These are phyloP conservation scores for Elegia similella DNA, from an alignment of 2,888 invertebrate genomes.

Conservation along the genomic window DNA sequence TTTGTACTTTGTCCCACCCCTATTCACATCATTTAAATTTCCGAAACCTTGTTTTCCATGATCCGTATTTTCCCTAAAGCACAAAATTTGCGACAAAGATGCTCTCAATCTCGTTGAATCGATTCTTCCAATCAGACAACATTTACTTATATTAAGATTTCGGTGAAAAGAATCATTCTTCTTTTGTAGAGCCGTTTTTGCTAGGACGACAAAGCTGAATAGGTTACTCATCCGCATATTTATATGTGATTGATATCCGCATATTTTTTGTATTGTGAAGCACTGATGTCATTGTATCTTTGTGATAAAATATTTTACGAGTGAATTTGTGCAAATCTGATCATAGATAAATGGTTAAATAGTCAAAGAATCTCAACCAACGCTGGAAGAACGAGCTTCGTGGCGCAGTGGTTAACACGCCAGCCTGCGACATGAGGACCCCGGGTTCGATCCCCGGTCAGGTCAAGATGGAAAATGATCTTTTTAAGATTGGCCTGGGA, in stretches of 20 bases:
- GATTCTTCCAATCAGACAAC: neutral
- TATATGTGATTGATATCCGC: conserved; percentile 3
- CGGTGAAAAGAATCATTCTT: conserved; percentile 10
- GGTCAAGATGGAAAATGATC: too few relatives aligned
- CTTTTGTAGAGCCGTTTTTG: conserved; percentile 7
- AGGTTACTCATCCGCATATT: conserved; percentile 9
- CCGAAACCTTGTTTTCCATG: too few relatives aligned
- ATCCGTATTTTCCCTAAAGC: neutral
- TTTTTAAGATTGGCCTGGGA: too few relatives aligned
- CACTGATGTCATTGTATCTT: neutral
- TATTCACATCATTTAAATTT: too few relatives aligned
- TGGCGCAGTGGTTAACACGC: too few relatives aligned
- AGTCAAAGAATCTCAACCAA: too few relatives aligned
- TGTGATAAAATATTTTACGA: neutral
- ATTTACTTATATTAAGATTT: conserved; percentile 8
- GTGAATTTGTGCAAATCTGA: too few relatives aligned
- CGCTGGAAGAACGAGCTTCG: too few relatives aligned
- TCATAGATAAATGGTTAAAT: too few relatives aligned
- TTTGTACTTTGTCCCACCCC: too few relatives aligned
- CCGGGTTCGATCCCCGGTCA: too few relatives aligned
- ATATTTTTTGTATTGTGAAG: neutral
- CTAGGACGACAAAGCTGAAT: conserved; percentile 6
- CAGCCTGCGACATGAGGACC: too few relatives aligned
- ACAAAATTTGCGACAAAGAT: neutral
- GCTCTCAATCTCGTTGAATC: neutral